A percentile compares a stretch with the other conserved stretches of the same genome.
Evolutionary conservation across 2,888 invertebrate genomes (phyloP).

Genomic region (Rhaphigaster nebulosa): DNA sequence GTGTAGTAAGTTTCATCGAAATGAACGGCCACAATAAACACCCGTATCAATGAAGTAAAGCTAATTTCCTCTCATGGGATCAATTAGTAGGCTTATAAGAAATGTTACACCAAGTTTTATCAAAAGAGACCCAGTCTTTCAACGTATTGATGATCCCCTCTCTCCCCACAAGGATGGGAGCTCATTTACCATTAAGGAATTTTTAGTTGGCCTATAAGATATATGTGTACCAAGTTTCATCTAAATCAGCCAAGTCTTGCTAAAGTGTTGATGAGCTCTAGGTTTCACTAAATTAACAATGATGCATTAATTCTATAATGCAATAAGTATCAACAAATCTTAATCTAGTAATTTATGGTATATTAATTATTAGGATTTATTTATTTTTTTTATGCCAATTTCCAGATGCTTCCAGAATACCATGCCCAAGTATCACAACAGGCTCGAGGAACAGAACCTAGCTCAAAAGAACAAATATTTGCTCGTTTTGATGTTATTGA

Average conservation of each 20-base stretch:
- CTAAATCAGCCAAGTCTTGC: neutral
- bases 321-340: no score
- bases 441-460: conserved; percentile 70
- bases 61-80: conserved; percentile 35
- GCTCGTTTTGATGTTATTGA: conserved; percentile 93
- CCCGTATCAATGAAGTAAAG: no score
- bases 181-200: neutral
- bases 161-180: no score
- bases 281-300: no score
- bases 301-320: no score
- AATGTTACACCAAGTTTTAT: no score
- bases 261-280: no score
- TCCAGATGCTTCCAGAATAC: conserved; percentile 79
- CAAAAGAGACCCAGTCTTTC: no score
- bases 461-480: conserved; percentile 74
- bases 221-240: neutral
- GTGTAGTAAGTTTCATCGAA: no score
- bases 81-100: conserved; percentile 26
- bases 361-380: neutral
- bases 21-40: no score
- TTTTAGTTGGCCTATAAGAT: no score
- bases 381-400: conserved; percentile 39
- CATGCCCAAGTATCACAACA: conserved; percentile 79
- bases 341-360: neutral
- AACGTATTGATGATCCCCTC: no score